Evolutionary conservation across 2,888 invertebrate species (phyloP), one percentile per base, ranked within the genome.

Genomic region (Synergus itoensis): DNA sequence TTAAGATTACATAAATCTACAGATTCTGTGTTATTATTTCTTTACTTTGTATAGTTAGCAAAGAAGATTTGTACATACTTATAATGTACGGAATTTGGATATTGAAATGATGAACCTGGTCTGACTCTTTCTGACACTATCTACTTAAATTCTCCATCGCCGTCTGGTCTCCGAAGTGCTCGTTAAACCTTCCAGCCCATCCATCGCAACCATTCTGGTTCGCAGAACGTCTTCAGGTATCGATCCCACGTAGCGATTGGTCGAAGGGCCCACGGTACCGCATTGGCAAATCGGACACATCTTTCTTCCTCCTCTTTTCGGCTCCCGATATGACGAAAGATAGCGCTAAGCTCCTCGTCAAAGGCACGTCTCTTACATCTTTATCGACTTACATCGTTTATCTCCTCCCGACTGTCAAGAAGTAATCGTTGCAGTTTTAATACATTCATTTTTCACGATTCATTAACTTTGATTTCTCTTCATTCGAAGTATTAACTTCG

Each of bases 1-100:
- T 84, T 79, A 82, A 83, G 85, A 86, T 88, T 87, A 85, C 85
- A 83, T 82, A 86, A 87, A 88, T 88, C 87, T 83, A 76, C 28
- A 77, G 60, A 18, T 12, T 67, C 21, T 77, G 16, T 65, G 36
- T 73, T 4, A 28, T 28, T 53, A 28, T 48, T 73, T 53, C 36
- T 48, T 28, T 73, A 36, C 53, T 53, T 45, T 73, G 36, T 73
- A 73, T 40, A 60, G 4, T 21, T 28, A 28, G 3, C 28, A 28
- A 28, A 28, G 3, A 2, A 28, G 28, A 3, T 28, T 3, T 28
- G 28, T 28, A 28, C 28, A 3, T 28, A 28, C 3, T 28, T 28
- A 2, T 3, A 28, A 3, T 28, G 28, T 28, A 28, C 0, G 21
- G 18, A 4, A 4, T 57, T 57, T 18, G n/a, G 9, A 57, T 18